Evolutionary conservation across 2,888 invertebrate genomes (phyloP), one percentile per base, ranked within the genome.

Genomic region (Neoaliturus tenellus): DNA sequence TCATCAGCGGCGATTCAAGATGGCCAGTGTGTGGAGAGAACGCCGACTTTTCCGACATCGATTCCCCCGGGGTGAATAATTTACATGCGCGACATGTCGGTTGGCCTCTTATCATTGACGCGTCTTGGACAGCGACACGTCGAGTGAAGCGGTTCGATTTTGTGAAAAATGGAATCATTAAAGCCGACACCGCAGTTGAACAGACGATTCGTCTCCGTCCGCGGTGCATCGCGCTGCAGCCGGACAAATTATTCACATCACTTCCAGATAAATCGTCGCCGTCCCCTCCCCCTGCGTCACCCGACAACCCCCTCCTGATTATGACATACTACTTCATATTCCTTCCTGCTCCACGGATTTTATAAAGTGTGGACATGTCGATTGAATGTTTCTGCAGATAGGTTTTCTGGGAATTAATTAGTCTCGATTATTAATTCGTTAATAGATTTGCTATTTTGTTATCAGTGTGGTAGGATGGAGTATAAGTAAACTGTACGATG

Each of bases 121-220:
- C 55, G 44, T 67, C 81, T 67, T 81, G 41, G 31, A 81, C 41
- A 20, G 67, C 31, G 81, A 44, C 81, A 67, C 44, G n/a, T 28
- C 41, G 23, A 12, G 35, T 80, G 62, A 80, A 39, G 33, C 62
- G 23, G 28, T 62, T 44, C 39, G 44, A 81, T 81, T 81, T 81
- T 41, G 28, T 81, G 81, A 81, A 81, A 81, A 67, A 81, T 81
- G 41, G 81, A 81, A 67, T 81, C 62, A 81, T 81, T 81, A 81
- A 62, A 81, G 44, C 62, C 31, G 81, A 41, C 67, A 67, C 44
- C 62, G 62, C 62, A 33, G 58, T 80, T 62, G 62, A 80, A n/a
- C 39, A 62, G 80, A 48, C 14, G 48, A 75, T 44, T 39, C n/a
- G 71, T 71, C 33, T 17, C 41, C 25, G 41, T 73, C 33, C 17